Conservation (phyloP, 1,140 invertebrate species). For the Calycopis cecrops region DNA sequence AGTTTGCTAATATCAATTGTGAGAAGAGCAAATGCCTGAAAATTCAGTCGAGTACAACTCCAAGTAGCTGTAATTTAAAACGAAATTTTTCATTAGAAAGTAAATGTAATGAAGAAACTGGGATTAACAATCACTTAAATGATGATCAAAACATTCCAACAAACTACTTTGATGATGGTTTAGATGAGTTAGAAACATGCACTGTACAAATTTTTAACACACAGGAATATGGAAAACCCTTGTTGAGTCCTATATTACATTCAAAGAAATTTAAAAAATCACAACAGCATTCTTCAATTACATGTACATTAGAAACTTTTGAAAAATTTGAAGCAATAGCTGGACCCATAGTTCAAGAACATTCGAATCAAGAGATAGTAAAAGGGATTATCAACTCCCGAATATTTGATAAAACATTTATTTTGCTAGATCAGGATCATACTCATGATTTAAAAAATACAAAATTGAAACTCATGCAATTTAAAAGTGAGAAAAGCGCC, state of each 20-base stretch:
- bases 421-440: conserved; percentile 1
- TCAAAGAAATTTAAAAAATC: conserved; percentile 24
- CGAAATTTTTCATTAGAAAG: background rate
- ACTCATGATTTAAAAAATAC: too few relatives aligned
- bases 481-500: background rate
- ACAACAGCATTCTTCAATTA: conserved; percentile 31
- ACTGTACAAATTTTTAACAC: too few relatives aligned
- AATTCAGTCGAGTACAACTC: background rate
- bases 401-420: conserved; percentile 37
- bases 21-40: too few relatives aligned
- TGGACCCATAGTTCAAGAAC: conserved; percentile 39
- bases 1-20: too few relatives aligned
- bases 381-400: conserved; percentile 54
- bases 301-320: conserved; percentile 48
- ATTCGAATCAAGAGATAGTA: conserved; percentile 32
- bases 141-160: background rate
- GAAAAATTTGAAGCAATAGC: conserved; percentile 57
- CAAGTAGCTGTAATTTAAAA: background rate
- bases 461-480: background rate
- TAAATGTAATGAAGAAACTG: background rate
- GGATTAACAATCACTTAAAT: background rate
- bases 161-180: background rate
- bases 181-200: too few relatives aligned
- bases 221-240: background rate
- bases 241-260: conserved; percentile 20